Percentiles rank a stretch among this genome's conserved stretches.
Conservation (phyloP, 2,797 vertebrate genomes). For the Brachymystax lenok region DNA sequence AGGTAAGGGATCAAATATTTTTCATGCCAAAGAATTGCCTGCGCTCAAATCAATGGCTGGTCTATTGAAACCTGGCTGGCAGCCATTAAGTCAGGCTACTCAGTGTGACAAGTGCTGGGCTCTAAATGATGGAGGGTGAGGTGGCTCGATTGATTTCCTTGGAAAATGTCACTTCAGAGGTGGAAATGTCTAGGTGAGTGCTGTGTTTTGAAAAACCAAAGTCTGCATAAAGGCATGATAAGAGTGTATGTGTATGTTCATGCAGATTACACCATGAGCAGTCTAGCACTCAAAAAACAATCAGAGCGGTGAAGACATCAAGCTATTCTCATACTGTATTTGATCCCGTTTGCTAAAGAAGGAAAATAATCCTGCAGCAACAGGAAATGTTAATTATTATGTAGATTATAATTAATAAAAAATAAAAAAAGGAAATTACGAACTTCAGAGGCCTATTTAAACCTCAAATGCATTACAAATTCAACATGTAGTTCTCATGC, state of each 20-base stretch:
- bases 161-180: slow-evolving; percentile 25
- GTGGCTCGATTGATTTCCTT: slow-evolving; percentile 21
- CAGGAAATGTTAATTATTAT: too few species aligned
- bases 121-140: slow-evolving; percentile 32
- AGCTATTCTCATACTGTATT: background rate
- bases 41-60: slow-evolving; percentile 40
- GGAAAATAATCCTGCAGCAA: too few species aligned
- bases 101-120: slow-evolving; percentile 29
- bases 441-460: too few species aligned
- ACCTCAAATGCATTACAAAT: too few species aligned
- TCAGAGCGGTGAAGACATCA: background rate
- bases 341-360: background rate
- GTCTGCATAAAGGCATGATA: slow-evolving; percentile 23
- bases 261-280: background rate
- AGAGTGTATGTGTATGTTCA: slow-evolving; percentile 14
- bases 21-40: slow-evolving; percentile 30
- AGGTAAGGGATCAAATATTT: slow-evolving; percentile 23
- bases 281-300: background rate
- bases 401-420: too few species aligned
- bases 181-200: slow-evolving; percentile 19
- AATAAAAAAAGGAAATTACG: too few species aligned
- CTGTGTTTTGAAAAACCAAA: slow-evolving; percentile 24
- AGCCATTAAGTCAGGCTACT: slow-evolving; percentile 31
- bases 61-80: slow-evolving; percentile 20
- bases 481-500: too few species aligned